These are phyloP conservation scores for Pocillopora damicornis DNA, from an alignment of 64 coral and sea anemone genomes.

Conservation along the genomic window DNA sequence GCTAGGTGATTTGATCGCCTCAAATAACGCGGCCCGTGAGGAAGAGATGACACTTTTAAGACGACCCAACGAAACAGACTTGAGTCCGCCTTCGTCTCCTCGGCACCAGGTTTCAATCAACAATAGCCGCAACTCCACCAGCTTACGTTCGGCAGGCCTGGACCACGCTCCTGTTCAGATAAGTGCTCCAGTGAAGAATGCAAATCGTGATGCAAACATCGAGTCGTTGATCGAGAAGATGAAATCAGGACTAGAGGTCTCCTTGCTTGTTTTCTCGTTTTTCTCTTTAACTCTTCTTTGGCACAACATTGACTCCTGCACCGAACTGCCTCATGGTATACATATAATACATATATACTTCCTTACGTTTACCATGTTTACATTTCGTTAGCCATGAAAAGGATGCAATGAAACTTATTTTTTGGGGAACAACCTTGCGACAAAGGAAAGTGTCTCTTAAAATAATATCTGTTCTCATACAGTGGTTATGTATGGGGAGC, in stretches of 20 bases:
- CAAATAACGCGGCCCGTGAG: conserved; percentile 68
- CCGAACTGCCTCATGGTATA: no score
- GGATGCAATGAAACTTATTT: no score
- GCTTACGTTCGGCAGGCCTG: not conserved
- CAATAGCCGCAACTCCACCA: conserved; percentile 5
- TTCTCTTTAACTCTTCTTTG: not conserved
- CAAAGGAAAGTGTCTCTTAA: no score
- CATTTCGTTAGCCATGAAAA: no score
- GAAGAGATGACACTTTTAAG: conserved; percentile 61
- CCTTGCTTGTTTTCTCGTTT: not conserved
- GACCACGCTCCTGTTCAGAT: not conserved
- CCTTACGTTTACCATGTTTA: no score
- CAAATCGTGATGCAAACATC: conserved; percentile 67
- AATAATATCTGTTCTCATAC: no score
- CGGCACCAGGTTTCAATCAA: conserved; percentile 24
- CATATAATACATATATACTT: no score
- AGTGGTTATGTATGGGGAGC: no score
- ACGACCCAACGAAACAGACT: conserved; percentile 36
- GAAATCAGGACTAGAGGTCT: conserved; percentile 93
- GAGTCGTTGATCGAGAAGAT: conserved; percentile 95
- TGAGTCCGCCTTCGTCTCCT: conserved; percentile 66
- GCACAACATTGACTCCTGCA: no score
- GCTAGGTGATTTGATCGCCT: conserved; percentile 82
- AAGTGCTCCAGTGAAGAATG: conserved; percentile 18
- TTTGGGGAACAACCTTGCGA: no score